These are phyloP conservation scores for Serinus canaria DNA, from an alignment of 2,113 vertebrate species.

Conservation along the genomic window DNA sequence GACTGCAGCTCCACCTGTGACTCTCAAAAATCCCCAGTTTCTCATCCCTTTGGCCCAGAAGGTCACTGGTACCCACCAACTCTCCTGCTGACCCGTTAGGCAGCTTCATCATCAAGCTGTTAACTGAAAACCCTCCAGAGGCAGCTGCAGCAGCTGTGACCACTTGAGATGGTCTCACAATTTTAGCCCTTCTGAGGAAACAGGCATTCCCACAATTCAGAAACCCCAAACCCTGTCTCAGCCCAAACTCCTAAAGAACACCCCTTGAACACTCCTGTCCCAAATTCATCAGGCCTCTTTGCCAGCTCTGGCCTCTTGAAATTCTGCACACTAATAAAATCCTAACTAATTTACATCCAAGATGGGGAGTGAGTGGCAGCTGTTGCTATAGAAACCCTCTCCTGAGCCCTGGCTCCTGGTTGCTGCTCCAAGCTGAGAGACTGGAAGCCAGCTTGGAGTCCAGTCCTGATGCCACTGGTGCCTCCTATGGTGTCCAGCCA, in stretches of 20 bases:
- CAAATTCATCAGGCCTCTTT: not conserved
- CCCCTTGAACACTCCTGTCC: not conserved
- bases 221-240: not conserved
- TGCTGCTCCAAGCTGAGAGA: constrained; percentile 65
- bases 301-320: constrained; percentile 71
- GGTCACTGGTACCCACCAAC: not conserved
- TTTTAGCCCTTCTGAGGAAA: not conserved
- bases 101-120: not conserved
- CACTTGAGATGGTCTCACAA: not conserved
- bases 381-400: constrained; percentile 82
- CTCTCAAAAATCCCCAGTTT: not conserved
- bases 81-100: not conserved
- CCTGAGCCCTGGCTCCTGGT: constrained; percentile 66
- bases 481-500: rapidly evolving
- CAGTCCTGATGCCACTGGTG: not conserved
- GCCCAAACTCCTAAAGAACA: not conserved
- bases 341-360: constrained; percentile 81
- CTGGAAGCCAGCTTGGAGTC: constrained; percentile 10
- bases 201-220: not conserved
- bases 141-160: not conserved
- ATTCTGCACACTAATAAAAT: constrained; percentile 85
- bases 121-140: not conserved
- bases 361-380: constrained; percentile 79
- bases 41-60: not conserved
- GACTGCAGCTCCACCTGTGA: rapidly evolving